These are phyloP conservation scores for Cotesia typhae DNA, from an alignment of 1,140 invertebrate genomes.

Conservation along the genomic window DNA sequence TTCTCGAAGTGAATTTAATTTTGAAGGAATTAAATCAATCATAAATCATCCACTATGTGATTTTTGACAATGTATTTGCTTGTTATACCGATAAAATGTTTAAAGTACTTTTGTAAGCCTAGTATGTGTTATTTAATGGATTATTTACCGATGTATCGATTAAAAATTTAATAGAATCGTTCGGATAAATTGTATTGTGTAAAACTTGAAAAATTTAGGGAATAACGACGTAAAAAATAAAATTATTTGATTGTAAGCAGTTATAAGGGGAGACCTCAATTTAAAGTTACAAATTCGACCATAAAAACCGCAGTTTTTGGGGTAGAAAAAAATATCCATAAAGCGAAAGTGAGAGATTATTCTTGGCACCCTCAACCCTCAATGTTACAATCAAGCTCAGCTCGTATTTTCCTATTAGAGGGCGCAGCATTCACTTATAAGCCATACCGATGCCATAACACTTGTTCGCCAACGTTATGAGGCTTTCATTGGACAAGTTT, in stretches of 20 bases:
- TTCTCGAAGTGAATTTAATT: no score
- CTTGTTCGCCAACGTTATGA: slow-evolving; percentile 65
- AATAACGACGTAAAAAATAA: slow-evolving; percentile 7
- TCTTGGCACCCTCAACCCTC: slow-evolving; percentile 22
- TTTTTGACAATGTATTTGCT: no score
- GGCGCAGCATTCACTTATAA: slow-evolving; percentile 67
- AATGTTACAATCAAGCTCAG: slow-evolving; percentile 54
- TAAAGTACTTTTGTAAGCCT: no score
- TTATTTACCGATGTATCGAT: no score
- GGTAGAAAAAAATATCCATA: slow-evolving; percentile 22
- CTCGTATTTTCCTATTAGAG: slow-evolving; percentile 67
- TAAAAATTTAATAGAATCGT: no score
- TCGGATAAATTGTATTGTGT: no score
- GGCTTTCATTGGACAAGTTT: slow-evolving; percentile 37
- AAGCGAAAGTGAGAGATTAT: slow-evolving; percentile 27
- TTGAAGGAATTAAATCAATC: no score
- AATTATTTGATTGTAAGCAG: slow-evolving; percentile 19
- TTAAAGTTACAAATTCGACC: slow-evolving; percentile 39
- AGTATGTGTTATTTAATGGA: no score
- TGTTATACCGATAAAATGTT: no score
- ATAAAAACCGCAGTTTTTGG: slow-evolving; percentile 33
- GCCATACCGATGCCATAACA: slow-evolving; percentile 66
- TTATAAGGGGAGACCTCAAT: slow-evolving; percentile 26
- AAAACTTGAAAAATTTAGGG: not conserved
- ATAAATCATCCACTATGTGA: no score